Conservation (phyloP, 1,140 invertebrate genomes). For the Prorops nasuta region DNA sequence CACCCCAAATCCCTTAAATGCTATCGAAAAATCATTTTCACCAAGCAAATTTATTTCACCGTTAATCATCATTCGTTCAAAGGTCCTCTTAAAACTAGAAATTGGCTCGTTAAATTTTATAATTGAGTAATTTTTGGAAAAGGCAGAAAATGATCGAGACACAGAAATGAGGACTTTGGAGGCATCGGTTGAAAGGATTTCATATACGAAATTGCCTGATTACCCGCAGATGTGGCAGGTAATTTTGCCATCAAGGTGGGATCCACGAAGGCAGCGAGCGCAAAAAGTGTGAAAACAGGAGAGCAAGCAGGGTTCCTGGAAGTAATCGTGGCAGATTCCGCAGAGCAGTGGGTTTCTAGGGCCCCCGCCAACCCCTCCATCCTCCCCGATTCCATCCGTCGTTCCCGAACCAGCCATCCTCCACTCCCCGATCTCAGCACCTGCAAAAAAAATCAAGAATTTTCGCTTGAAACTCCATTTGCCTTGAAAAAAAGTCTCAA, state of each 20-base stretch:
- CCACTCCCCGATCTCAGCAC: no score
- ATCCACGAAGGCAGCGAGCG: conserved; percentile 62
- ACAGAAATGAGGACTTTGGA: no score
- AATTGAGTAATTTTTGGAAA: no score
- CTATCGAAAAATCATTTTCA: no score
- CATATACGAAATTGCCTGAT: no score
- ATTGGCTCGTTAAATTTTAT: no score
- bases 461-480: conserved; percentile 8
- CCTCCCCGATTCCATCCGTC: conserved; percentile 33
- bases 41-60: no score
- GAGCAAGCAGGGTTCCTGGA: conserved; percentile 66
- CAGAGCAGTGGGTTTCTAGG: conserved; percentile 65
- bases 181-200: no score
- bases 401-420: conserved; percentile 42
- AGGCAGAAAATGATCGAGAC: no score
- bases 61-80: no score
- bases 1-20: no score
- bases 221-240: conserved; percentile 69
- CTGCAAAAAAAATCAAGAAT: conserved; percentile 17
- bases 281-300: conserved; percentile 72
- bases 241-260: conserved; percentile 63
- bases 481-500: conserved; percentile 9
- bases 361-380: conserved; percentile 24
- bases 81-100: no score
- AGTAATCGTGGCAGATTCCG: conserved; percentile 68